phyloP scores from a whole-genome alignment of 2,113 vertebrate species.

The Eubucco bourcierii region DNA sequence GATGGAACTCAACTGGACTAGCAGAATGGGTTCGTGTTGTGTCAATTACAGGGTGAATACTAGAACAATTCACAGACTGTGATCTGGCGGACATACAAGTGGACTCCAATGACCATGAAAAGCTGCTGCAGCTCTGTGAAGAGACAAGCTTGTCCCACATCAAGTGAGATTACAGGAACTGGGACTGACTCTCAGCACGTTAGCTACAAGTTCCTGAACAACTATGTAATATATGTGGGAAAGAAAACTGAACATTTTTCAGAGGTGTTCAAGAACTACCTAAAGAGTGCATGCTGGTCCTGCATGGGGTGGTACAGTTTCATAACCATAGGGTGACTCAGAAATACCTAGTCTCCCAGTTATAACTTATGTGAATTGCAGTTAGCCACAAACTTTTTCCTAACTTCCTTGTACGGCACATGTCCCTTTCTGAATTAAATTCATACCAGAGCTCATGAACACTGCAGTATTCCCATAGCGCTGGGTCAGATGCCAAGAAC shows the following conservation, averaged over 20 bases:
- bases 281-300: rapidly evolving
- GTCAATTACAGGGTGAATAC: background rate
- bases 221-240: background rate
- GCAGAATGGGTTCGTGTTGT: background rate
- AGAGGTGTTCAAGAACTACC: background rate
- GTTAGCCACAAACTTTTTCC: background rate
- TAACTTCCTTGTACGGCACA: background rate
- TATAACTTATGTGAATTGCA: background rate
- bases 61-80: constrained; percentile 3
- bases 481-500: background rate
- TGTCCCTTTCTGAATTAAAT: background rate
- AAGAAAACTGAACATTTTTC: background rate
- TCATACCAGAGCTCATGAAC: background rate
- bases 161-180: background rate
- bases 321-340: rapidly evolving
- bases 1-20: background rate
- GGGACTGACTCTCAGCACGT: background rate
- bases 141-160: background rate
- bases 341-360: background rate
- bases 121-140: background rate
- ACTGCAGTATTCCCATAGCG: background rate
- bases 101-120: background rate
- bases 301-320: background rate
- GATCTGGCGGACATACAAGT: background rate
- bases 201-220: background rate